A percentile compares a stretch with the other conserved stretches of the same genome.
These are phyloP conservation scores for Acheta domesticus DNA, from an alignment of 2,888 invertebrate genomes.

Conservation along the genomic window DNA sequence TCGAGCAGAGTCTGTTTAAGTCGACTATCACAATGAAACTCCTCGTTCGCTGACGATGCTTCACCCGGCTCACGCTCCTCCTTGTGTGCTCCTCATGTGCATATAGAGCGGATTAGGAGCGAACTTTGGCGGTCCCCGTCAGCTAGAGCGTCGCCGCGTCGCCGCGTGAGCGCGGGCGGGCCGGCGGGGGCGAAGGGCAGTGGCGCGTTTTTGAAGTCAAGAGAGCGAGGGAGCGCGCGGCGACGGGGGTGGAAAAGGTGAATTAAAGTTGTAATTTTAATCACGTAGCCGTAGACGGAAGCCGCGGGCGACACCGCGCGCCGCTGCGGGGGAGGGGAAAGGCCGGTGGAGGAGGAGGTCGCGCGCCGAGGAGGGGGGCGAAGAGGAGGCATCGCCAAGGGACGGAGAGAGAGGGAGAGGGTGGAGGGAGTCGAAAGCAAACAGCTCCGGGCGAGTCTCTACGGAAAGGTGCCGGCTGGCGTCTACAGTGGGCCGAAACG, in stretches of 20 bases:
- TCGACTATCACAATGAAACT: too few relatives aligned
- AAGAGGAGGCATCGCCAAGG: neutral
- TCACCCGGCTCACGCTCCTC: too few relatives aligned
- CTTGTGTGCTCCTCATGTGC: too few relatives aligned
- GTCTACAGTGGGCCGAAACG: too few relatives aligned
- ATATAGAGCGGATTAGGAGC: too few relatives aligned
- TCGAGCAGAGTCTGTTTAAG: too few relatives aligned
- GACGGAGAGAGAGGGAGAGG: too few relatives aligned
- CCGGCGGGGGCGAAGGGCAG: neutral
- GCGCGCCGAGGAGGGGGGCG: neutral
- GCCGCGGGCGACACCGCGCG: neutral
- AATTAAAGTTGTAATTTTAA: slow-evolving; percentile 35
- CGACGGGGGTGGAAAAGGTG: slow-evolving; percentile 27
- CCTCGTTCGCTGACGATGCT: too few relatives aligned
- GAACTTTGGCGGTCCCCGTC: too few relatives aligned
- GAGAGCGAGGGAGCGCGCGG: neutral
- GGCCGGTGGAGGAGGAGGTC: neutral
- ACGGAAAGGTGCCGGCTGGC: neutral
- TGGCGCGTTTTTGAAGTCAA: neutral
- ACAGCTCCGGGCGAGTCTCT: neutral
- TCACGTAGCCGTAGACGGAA: slow-evolving; percentile 28
- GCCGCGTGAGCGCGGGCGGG: too few relatives aligned
- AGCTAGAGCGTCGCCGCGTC: neutral
- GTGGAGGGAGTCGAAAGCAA: neutral
- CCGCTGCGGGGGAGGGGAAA: neutral